Percentiles rank a stretch among this genome's conserved stretches.
phyloP scores from a whole-genome alignment of 23 tunicate species.

The Ascidia mentula region DNA sequence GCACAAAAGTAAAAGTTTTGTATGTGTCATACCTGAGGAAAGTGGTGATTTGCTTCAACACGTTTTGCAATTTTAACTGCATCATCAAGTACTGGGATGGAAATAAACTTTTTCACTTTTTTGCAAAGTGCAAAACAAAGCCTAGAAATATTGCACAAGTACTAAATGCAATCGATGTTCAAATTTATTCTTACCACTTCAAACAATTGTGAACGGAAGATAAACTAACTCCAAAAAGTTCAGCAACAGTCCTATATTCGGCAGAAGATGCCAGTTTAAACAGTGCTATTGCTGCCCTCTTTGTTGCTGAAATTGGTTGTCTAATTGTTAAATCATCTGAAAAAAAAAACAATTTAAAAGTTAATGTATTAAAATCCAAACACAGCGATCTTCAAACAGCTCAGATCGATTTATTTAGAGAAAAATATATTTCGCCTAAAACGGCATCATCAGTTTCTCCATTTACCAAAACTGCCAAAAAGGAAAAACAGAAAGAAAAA shows the following conservation, averaged over 20 bases:
- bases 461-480: too few species aligned
- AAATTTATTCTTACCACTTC: not conserved
- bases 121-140: conserved; percentile 20
- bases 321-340: not conserved
- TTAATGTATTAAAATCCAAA: too few species aligned
- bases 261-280: conserved; percentile 6
- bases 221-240: not conserved
- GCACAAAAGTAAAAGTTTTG: not conserved
- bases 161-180: not conserved
- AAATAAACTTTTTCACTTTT: conserved; percentile 4
- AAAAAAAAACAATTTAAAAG: too few species aligned
- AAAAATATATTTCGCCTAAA: too few species aligned
- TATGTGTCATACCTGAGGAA: conserved; percentile 13
- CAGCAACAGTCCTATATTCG: conserved; percentile 9
- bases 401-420: too few species aligned
- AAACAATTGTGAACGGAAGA: conserved; percentile 7
- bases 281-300: not conserved
- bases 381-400: too few species aligned
- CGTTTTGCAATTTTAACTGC: conserved; percentile 18
- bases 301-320: not conserved
- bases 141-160: not conserved
- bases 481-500: too few species aligned
- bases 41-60: not conserved
- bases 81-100: conserved; percentile 2
- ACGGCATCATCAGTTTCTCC: too few species aligned